Conservation (phyloP, 1,140 invertebrate genomes). For the Zophobas morio region DNA sequence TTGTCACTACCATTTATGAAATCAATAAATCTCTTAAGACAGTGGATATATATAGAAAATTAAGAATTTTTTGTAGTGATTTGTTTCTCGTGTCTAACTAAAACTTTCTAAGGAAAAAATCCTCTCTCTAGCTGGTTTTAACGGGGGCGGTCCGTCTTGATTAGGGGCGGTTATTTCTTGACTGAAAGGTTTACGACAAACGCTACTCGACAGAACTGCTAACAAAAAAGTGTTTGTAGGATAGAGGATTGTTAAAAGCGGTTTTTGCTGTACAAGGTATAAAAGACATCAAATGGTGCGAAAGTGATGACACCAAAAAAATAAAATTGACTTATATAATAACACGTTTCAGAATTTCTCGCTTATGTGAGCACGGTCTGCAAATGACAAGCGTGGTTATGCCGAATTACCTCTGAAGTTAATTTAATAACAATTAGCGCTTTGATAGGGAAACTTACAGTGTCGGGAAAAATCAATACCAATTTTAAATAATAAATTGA, state of each 20-base stretch:
- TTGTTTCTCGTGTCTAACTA: constrained; percentile 4
- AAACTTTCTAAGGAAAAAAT: constrained; percentile 5
- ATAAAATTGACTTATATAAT: too few species aligned
- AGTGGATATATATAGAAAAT: constrained; percentile 21
- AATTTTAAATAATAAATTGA: too few species aligned
- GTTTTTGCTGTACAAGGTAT: constrained; percentile 25
- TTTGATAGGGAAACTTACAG: too few species aligned
- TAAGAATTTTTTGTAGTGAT: constrained; percentile 15
- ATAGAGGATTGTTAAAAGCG: constrained; percentile 31
- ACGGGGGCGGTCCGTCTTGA: constrained; percentile 23
- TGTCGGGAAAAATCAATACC: too few species aligned
- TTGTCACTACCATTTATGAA: constrained; percentile 10
- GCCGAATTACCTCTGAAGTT: too few species aligned
- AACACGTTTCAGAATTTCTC: too few species aligned
- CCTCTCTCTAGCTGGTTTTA: constrained; percentile 9
- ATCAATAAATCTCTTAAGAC: constrained; percentile 4
- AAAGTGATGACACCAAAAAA: constrained; percentile 23
- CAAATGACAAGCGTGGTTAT: too few species aligned
- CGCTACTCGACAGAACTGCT: constrained; percentile 28
- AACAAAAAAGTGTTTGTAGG: constrained; percentile 30
- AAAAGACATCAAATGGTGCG: constrained; percentile 24
- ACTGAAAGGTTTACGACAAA: constrained; percentile 41
- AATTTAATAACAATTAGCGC: too few species aligned
- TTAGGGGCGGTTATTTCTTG: constrained; percentile 38
- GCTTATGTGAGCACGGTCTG: too few species aligned